Base-by-base conservation (phyloP, 2,888 invertebrate genomes). In the Plagiodera versicolora region DNA sequence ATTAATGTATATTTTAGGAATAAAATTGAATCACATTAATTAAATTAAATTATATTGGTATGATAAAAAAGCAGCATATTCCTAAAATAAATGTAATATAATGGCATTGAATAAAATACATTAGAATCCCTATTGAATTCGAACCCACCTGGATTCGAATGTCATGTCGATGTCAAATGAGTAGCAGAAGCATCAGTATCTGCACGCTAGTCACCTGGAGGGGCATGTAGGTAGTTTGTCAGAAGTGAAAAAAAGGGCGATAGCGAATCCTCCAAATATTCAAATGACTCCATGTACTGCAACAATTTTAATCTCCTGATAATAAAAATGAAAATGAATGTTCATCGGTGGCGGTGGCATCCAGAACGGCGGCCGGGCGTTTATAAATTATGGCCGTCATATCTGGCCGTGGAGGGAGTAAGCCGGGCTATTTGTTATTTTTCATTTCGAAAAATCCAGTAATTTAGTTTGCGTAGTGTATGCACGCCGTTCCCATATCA, bases 381-480 rank as follows among this genome's bases (percentile, higher is more conserved):
- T 58, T 78, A 80, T 80, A 79, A 80, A 80, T 80, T 79, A 80
- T 79, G 75, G 77, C 78, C 79, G 78, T 80, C 80, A 80, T 79
- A 78, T 66, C 67, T 61, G 60, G 58, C 77, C 78, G 79, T 78
- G 75, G 78, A 75, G 77, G 76, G 75, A 74, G 77, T 80, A 80
- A 80, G 80, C 80, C 75, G 74, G 79, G 79, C 79, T 80, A 80
- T 80, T 80, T 80, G 80, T 80, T 80, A 80, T 80, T 80, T 80
- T 80, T 80, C 80, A 80, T 80, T 80, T 80, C 79, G 79, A 79
- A 79, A 80, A 80, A 80, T 80, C 80, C 80, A 78, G 80, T 80
- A 80, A 80, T 80, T 80, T 80, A 80, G 80, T 80, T 80, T 80
- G 79, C 79, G 77, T 79, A 79, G 78, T 77, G 77, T 76, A 75